Base-by-base conservation (phyloP, 2,113 vertebrate species). In the Gasterosteus aculeatus region DNA sequence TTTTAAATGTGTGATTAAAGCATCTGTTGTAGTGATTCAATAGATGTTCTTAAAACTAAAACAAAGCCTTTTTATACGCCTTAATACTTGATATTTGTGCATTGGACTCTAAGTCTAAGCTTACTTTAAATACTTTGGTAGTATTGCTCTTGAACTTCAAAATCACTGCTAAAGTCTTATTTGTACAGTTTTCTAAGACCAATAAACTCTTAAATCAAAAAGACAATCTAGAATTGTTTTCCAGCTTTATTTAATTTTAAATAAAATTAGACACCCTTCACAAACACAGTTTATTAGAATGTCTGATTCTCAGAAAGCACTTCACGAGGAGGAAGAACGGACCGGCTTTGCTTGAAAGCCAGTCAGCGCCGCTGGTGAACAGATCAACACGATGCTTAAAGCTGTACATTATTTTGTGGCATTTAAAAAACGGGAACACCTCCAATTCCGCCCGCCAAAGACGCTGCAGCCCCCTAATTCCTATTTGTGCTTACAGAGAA, bases 221-320 rank as follows among this genome's bases (percentile, higher is more conserved):
- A 71, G 10, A 22, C 12, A 38, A 59, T 41, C 31, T 16, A 42
- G 18, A 3, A 69, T 22, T 26, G 15, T 2, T 46, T 57, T 57
- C 56, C 26, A n/a, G n/a, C 31, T 84, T 78, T 78, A 78, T 81
- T 80, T 3, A 61, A 60, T 61, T 60, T 70, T 49, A 78, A 68
- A 73, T 80, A 69, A 46, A 68, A 57, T 73, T 0, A 66, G 39
- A n/a, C 1, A 63, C 29, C 44, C 4, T 26, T 54, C 38, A 26
- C 54, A 15, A 26, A 26, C n/a, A 5, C 19, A 44, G 22, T 64
- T 33, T 33, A 49, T 35, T 19, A 56, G 75, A 71, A 54, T 41
- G 5, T 41, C 22, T 26, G 59, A 33, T 3, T 64, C 41, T n/a
- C 9, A 72, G 18, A 74, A 82, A 77, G 47, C 62, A 22, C n/a